These are phyloP conservation scores for Chalcosyrphus nemorum DNA, from an alignment of 2,888 invertebrate species.

Conservation along the genomic window DNA sequence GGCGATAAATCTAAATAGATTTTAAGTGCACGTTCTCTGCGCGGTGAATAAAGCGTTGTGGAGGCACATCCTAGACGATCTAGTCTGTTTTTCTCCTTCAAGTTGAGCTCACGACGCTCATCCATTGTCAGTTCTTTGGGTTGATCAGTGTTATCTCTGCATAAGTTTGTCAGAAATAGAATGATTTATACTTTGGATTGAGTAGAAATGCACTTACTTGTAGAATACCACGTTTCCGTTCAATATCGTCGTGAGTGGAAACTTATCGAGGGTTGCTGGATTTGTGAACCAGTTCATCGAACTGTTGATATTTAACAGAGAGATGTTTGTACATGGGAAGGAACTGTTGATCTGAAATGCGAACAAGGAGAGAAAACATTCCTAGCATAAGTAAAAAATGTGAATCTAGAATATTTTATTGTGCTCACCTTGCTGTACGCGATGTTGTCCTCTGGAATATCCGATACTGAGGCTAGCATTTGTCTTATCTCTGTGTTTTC, in stretches of 20 bases:
- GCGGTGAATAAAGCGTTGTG: constrained; percentile 84
- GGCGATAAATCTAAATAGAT: constrained; percentile 86
- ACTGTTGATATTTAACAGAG: constrained; percentile 84
- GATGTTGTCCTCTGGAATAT: constrained; percentile 85
- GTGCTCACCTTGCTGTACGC: constrained; percentile 84
- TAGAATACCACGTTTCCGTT: constrained; percentile 87
- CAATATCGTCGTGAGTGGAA: constrained; percentile 84
- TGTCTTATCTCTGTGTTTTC: constrained; percentile 83
- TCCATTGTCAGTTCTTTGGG: constrained; percentile 85
- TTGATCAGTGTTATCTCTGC: constrained; percentile 85
- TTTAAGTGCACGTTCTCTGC: constrained; percentile 88
- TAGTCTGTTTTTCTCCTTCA: constrained; percentile 84
- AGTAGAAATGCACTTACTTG: too few species aligned
- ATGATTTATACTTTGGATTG: too few species aligned
- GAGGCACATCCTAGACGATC: constrained; percentile 81
- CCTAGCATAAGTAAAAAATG: background rate
- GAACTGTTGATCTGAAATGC: constrained; percentile 81
- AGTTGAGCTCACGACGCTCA: constrained; percentile 85
- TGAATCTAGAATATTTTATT: background rate
- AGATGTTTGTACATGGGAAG: constrained; percentile 86
- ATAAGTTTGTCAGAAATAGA: constrained; percentile 11
- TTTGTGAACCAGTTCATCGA: constrained; percentile 86
- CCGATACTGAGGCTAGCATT: constrained; percentile 83
- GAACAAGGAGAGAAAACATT: background rate
- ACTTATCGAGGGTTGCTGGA: constrained; percentile 83